Evolutionary conservation across 2,888 invertebrate genomes (phyloP).

Genomic region (Hirtodrosophila histrioides): DNA sequence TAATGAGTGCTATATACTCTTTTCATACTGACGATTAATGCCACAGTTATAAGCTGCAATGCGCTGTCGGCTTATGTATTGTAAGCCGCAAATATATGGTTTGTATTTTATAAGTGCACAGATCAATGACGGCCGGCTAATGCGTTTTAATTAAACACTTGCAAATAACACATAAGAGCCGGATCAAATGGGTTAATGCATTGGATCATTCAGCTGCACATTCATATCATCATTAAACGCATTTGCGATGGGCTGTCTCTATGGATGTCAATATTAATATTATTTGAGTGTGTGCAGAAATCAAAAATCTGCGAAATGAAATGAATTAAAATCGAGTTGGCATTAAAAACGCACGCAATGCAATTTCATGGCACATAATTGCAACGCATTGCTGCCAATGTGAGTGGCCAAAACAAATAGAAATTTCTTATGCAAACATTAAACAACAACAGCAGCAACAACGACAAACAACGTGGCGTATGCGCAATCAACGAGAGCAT

Average conservation of each 20-base stretch:
- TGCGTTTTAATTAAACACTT: slow-evolving; percentile 63
- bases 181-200: slow-evolving; percentile 50
- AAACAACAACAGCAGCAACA: slow-evolving; percentile 19
- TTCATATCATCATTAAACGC: slow-evolving; percentile 12
- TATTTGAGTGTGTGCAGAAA: slow-evolving; percentile 36
- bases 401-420: slow-evolving; percentile 53
- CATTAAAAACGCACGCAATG: slow-evolving; percentile 16
- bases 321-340: slow-evolving; percentile 33
- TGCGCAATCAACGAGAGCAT: slow-evolving; percentile 72
- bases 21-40: slow-evolving; percentile 4
- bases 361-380: slow-evolving; percentile 18
- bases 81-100: slow-evolving; percentile 10
- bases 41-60: slow-evolving; percentile 14
- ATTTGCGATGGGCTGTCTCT: background rate
- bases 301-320: slow-evolving; percentile 40
- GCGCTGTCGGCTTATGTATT: slow-evolving; percentile 12
- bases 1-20: background rate
- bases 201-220: slow-evolving; percentile 17
- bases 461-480: slow-evolving; percentile 45
- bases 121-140: slow-evolving; percentile 31
- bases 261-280: slow-evolving; percentile 51
- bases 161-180: slow-evolving; percentile 22
- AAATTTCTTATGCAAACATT: slow-evolving; percentile 68
- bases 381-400: slow-evolving; percentile 5
- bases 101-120: background rate